A percentile compares a stretch with the other conserved stretches of the same genome.
Evolutionary conservation across 2,888 invertebrate genomes (phyloP).

Genomic region (Ametastegia equiseti): DNA sequence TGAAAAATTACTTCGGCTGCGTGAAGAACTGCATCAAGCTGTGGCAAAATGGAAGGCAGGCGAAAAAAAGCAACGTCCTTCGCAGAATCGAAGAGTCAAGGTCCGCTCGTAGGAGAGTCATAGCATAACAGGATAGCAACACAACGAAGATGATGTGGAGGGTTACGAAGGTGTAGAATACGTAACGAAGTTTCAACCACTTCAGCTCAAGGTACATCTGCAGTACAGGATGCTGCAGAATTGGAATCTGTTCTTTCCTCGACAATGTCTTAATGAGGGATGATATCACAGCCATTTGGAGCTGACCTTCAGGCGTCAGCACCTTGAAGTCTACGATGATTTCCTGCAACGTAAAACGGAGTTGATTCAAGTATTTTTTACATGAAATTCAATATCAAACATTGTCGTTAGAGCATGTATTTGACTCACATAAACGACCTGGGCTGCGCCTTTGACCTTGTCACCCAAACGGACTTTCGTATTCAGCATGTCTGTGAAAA

Average conservation of each 20-base stretch:
- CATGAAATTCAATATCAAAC: background rate
- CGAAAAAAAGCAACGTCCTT: constrained; percentile 64
- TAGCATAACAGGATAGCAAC: constrained; percentile 73
- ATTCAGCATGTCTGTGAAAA: constrained; percentile 71
- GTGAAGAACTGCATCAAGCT: constrained; percentile 65
- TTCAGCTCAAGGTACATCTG: constrained; percentile 77
- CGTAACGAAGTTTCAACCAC: constrained; percentile 76
- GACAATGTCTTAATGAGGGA: constrained; percentile 73
- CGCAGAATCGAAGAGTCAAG: constrained; percentile 58
- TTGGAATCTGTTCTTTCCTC: constrained; percentile 71
- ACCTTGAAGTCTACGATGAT: constrained; percentile 72
- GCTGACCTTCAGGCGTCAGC: constrained; percentile 70
- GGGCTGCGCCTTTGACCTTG: constrained; percentile 58
- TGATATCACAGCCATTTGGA: constrained; percentile 76
- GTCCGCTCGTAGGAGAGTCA: constrained; percentile 56
- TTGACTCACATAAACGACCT: constrained; percentile 3
- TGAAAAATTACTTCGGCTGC: constrained; percentile 62
- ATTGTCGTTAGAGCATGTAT: background rate
- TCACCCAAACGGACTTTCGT: constrained; percentile 62
- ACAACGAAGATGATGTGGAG: constrained; percentile 74
- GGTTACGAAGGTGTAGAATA: constrained; percentile 75
- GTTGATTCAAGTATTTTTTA: background rate
- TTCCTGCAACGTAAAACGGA: constrained; percentile 48
- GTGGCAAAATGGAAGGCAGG: constrained; percentile 56
- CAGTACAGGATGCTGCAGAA: constrained; percentile 76